Evolutionary conservation across 1,140 invertebrate genomes (phyloP), one percentile per base, ranked within the genome.

Genomic region (Drosophila prosaltans): DNA sequence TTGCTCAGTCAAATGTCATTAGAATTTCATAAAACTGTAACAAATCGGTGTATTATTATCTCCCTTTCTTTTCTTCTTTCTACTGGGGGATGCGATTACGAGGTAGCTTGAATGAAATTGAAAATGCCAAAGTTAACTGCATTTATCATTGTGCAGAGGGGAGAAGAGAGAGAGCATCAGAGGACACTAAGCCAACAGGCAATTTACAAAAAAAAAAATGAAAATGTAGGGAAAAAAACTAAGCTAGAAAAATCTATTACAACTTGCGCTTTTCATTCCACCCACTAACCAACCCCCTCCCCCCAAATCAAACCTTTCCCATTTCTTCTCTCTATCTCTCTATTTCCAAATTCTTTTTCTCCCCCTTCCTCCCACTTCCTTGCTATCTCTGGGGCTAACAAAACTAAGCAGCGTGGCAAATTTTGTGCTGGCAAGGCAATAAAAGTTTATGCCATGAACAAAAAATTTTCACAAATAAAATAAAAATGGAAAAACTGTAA

Each of bases 181-280:
- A 55, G 41, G 51, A 30, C 39, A 60, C 64, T 72, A 77, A 73
- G 81, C 57, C 64, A 69, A 62, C 24, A 51, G 55, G 48, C 69
- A 61, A 51, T 48, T 71, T 78, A 39, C 65, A 77, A 36, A 36
- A 36, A 3, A 36, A 5, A 36, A 5, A 36, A 7, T 36, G 6
- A 36, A 36, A 36, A 36, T 1, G 32, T 7, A 36, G 6, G 6
- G 2, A 36, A 36, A 36, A 36, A 36, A 81, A 72, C 78, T 84
- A 81, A 85, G 82, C 81, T 65, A 61, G 39, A 60, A 72, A 81
- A 81, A 81, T 84, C 82, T 84, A 84, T 84, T 84, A 78, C 63
- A 68, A 51, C 51, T 51, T 51, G 9, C 41, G 9, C 41, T 43
- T 43, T 43, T n/a, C 41, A 43, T 43, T 9, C 45, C 21, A 26